These are phyloP conservation scores for Clepsis dumicolana DNA, from an alignment of 2,888 invertebrate genomes.

Conservation along the genomic window DNA sequence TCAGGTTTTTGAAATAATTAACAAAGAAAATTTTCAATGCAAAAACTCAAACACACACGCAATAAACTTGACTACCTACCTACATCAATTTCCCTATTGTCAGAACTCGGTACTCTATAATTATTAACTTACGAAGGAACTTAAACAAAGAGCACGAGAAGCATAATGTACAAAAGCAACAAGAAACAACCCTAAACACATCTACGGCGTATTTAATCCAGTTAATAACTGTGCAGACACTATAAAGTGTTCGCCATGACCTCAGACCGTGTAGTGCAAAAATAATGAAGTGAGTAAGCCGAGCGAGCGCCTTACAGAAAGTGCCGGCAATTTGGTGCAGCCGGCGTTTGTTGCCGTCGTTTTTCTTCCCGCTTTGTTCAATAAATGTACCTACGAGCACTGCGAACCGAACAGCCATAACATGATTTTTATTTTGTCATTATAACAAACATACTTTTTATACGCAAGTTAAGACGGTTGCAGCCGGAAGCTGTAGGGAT, in stretches of 20 bases:
- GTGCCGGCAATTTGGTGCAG: slow-evolving; percentile 80
- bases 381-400: slow-evolving; percentile 69
- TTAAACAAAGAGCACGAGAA: slow-evolving; percentile 6
- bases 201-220: slow-evolving; percentile 31
- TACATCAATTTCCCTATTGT: slow-evolving; percentile 6
- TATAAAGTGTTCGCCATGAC: slow-evolving; percentile 30
- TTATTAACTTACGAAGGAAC: slow-evolving; percentile 3
- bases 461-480: slow-evolving; percentile 1
- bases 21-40: neutral
- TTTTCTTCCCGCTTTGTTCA: slow-evolving; percentile 78
- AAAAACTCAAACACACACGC: neutral
- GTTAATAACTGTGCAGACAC: slow-evolving; percentile 34
- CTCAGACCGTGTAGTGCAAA: slow-evolving; percentile 35
- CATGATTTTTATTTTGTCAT: slow-evolving; percentile 65
- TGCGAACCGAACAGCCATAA: slow-evolving; percentile 65
- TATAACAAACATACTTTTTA: slow-evolving; percentile 43
- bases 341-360: slow-evolving; percentile 77
- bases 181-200: neutral
- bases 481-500: neutral
- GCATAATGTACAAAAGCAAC: slow-evolving; percentile 12
- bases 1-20: neutral
- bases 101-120: slow-evolving; percentile 5
- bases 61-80: neutral
- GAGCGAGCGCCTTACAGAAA: slow-evolving; percentile 42
- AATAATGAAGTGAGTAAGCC: slow-evolving; percentile 47